A percentile compares a stretch with the other conserved stretches of the same genome.
phyloP scores from a whole-genome alignment of 1,140 invertebrate genomes.

The Drosophila aff. region DNA sequence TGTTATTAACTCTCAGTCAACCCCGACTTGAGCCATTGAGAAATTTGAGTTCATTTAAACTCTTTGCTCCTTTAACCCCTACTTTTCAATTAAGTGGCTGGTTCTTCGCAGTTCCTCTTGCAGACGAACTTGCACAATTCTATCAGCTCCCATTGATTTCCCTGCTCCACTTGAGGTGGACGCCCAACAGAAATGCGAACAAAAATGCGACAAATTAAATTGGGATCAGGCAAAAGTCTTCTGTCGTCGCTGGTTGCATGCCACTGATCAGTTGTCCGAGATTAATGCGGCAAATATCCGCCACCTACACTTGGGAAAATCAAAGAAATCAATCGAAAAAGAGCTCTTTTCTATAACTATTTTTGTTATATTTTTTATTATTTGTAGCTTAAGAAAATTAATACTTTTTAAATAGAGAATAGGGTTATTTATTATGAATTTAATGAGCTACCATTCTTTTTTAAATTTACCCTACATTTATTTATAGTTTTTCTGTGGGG shows the following conservation, averaged over 20 bases:
- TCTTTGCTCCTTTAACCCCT: too few species aligned
- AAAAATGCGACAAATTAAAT: conserved; percentile 30
- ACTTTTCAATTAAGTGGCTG: too few species aligned
- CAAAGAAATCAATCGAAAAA: not conserved
- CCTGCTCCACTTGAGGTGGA: conserved; percentile 50
- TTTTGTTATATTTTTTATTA: not conserved
- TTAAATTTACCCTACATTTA: not conserved
- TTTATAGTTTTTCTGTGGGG: not conserved
- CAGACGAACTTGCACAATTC: conserved; percentile 48
- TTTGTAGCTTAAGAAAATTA: not conserved
- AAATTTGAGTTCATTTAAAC: not conserved
- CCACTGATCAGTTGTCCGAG: conserved; percentile 45
- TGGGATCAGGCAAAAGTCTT: conserved; percentile 27
- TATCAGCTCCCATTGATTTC: conserved; percentile 12
- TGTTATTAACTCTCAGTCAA: too few species aligned
- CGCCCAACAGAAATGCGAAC: conserved; percentile 11
- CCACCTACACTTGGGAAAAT: conserved; percentile 1
- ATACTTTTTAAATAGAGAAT: not conserved
- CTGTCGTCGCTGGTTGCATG: conserved; percentile 41
- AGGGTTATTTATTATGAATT: not conserved
- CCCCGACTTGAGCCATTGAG: too few species aligned
- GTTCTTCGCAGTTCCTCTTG: not conserved
- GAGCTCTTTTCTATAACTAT: not conserved
- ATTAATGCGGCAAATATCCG: conserved; percentile 27
- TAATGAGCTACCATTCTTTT: not conserved